Evolutionary conservation across 1,140 invertebrate genomes (phyloP).

Genomic region (Lordiphosa clarofinis): DNA sequence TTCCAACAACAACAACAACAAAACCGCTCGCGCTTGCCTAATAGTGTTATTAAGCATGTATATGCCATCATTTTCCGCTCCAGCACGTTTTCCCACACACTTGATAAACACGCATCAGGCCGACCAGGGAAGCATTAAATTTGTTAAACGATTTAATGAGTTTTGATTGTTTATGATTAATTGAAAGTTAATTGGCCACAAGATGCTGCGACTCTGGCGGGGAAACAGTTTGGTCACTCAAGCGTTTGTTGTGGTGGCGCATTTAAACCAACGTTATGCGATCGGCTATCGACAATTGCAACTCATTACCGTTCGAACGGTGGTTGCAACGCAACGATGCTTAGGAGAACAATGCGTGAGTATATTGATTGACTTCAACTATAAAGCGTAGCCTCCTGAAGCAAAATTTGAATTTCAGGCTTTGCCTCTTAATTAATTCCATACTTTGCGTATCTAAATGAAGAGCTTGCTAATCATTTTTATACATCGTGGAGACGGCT

Average conservation of each 20-base stretch:
- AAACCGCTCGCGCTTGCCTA: slow-evolving; percentile 27
- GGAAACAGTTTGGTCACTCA: slow-evolving; percentile 43
- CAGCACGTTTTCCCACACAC: slow-evolving; percentile 72
- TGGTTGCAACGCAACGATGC: background rate
- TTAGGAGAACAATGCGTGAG: background rate
- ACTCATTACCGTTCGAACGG: background rate
- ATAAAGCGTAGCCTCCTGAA: background rate
- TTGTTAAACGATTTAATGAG: slow-evolving; percentile 34
- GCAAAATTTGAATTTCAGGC: background rate
- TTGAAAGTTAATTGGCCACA: slow-evolving; percentile 68
- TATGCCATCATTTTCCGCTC: slow-evolving; percentile 43
- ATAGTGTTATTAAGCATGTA: slow-evolving; percentile 49
- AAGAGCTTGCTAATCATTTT: background rate
- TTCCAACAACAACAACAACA: slow-evolving; percentile 30
- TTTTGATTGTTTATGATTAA: slow-evolving; percentile 60
- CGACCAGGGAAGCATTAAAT: slow-evolving; percentile 53
- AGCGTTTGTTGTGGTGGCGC: slow-evolving; percentile 30
- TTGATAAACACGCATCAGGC: slow-evolving; percentile 50
- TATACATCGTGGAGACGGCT: background rate
- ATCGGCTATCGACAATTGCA: slow-evolving; percentile 6
- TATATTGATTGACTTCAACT: no score
- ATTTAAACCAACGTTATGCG: slow-evolving; percentile 22
- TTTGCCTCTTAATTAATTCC: no score
- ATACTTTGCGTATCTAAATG: background rate
- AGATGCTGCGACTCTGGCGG: slow-evolving; percentile 22